Conservation (phyloP, 2,888 invertebrate species). For the Luperina nickerlii region DNA sequence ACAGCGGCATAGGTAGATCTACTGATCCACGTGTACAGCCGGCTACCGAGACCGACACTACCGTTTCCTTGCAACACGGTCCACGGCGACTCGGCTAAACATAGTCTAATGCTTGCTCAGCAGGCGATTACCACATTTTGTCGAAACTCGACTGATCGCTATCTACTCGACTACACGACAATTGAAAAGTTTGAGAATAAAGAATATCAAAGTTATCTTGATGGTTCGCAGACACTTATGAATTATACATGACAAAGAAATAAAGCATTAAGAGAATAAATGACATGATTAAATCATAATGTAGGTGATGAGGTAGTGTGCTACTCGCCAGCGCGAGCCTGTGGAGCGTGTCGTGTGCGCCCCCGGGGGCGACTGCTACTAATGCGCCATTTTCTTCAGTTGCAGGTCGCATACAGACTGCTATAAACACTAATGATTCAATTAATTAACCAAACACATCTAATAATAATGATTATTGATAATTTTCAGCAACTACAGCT, state of each 20-base stretch:
- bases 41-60: neutral
- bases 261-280: neutral
- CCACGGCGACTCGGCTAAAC: slow-evolving; percentile 6
- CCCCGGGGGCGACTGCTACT: slow-evolving; percentile 63
- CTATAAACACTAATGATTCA: slow-evolving; percentile 69
- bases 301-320: neutral
- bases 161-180: neutral
- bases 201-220: neutral
- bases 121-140: neutral
- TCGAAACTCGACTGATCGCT: neutral
- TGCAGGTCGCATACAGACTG: slow-evolving; percentile 81
- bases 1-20: neutral
- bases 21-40: neutral
- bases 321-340: neutral
- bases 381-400: slow-evolving; percentile 80
- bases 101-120: neutral
- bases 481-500: slow-evolving; percentile 81
- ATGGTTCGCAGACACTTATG: slow-evolving; percentile 1
- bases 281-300: neutral
- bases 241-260: too few species aligned
- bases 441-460: slow-evolving; percentile 73
- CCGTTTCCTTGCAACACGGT: neutral
- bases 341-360: slow-evolving; percentile 51
- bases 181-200: neutral
- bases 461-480: slow-evolving; percentile 71